Conservation (phyloP, 2,888 invertebrate genomes). For the Morinoia aosen region DNA sequence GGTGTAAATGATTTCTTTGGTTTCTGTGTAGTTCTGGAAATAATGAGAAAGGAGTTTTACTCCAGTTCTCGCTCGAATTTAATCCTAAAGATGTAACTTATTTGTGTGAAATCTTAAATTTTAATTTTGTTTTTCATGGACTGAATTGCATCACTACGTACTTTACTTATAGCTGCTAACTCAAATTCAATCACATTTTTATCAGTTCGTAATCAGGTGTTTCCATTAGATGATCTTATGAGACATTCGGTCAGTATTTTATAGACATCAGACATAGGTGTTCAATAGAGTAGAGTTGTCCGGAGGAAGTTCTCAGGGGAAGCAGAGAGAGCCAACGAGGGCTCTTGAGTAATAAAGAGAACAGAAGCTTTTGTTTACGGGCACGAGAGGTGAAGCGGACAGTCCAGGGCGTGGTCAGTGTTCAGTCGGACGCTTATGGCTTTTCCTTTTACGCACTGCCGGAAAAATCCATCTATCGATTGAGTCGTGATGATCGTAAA, state of each 20-base stretch:
- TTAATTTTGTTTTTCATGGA: not conserved
- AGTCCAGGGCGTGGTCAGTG: conserved; percentile 20
- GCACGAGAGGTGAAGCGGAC: conserved; percentile 3
- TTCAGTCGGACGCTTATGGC: conserved; percentile 1
- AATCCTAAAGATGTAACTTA: no score
- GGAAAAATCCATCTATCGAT: conserved; percentile 34
- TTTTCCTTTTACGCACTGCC: conserved; percentile 12
- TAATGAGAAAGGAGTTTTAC: no score
- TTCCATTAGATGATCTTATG: not conserved
- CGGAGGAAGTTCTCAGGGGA: not conserved
- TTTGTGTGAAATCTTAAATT: no score
- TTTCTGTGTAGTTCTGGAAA: no score
- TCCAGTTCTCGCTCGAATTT: no score
- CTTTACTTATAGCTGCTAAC: not conserved
- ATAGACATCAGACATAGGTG: not conserved
- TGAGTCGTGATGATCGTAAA: conserved; percentile 30
- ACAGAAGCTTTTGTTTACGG: conserved; percentile 4
- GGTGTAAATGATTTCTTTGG: no score
- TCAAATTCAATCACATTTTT: no score
- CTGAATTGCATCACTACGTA: not conserved
- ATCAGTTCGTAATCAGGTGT: not conserved
- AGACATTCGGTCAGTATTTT: not conserved
- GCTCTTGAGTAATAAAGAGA: not conserved
- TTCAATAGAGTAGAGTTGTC: not conserved
- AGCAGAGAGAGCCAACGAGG: not conserved